Evolutionary conservation across 1,140 invertebrate species (phyloP), one percentile per base, ranked within the genome.

Genomic region (Ips nitidus): DNA sequence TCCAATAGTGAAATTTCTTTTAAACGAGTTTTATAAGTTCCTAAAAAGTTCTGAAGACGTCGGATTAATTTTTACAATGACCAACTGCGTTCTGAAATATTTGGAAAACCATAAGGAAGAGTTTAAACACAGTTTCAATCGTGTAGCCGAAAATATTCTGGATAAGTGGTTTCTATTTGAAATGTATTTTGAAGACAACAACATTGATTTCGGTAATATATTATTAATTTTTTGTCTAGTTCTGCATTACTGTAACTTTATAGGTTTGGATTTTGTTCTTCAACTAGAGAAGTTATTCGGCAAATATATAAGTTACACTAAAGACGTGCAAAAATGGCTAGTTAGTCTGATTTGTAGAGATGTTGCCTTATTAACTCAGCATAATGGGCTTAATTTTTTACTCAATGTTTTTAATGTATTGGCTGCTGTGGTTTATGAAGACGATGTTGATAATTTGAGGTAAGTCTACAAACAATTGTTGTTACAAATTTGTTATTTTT

Each of bases 1-100:
- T 43, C 41, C 52, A 5, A 41, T 75, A 39, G 63, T 74, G 0
- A 64, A 63, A 38, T 22, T 45, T 42, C 36, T 76, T 7, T 4
- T 70, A 38, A 43, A 68, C 38, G 53, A 72, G 52, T 75, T 76
- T 61, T 66, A 74, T 7, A 36, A 37, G 38, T 74, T 76, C 67
- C 53, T 75, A 38, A 40, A 58, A 7, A 7, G 36, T 37, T 53
- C 8, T 36, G 47, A 45, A 4, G 41, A 55, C 37, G 42, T 56
- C 6, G 64, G 66, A 55, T 3, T 58, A 2, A 2, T 36, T 2
- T n/a, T 66, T 6, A 61, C 61, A 56, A n/a, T 65, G 4, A 38
- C 56, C 4, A 59, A 7, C 36, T 59, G 37, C 36, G 5, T 70
- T 2, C 5, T 59, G 41, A 59, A 59, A 41, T 59, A 59, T 37